These are phyloP conservation scores for Scaptodrosophila latifasciaeformis DNA, from an alignment of 2,888 invertebrate species.

Conservation along the genomic window DNA sequence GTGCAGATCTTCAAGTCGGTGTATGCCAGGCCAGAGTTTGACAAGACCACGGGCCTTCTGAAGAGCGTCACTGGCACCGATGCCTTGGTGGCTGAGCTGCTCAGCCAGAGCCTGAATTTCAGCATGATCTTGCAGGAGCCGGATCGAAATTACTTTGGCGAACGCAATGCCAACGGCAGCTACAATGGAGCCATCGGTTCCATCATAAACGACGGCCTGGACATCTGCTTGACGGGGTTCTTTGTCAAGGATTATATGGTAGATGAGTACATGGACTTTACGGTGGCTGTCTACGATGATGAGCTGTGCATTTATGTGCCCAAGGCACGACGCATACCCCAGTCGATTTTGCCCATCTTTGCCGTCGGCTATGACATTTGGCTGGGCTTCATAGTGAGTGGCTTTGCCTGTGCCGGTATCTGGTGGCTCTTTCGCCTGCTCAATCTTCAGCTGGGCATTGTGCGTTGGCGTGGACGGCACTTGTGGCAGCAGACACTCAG, in stretches of 20 bases:
- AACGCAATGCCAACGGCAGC: constrained; percentile 64
- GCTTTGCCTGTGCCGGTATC: constrained; percentile 58
- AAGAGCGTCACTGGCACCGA: constrained; percentile 64
- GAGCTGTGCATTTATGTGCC: constrained; percentile 74
- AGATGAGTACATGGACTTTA: constrained; percentile 71
- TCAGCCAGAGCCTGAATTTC: constrained; percentile 67
- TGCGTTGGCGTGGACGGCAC: constrained; percentile 6
- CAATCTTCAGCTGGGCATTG: constrained; percentile 54
- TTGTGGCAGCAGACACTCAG: constrained; percentile 54
- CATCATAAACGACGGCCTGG: constrained; percentile 67
- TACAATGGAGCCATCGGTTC: constrained; percentile 74
- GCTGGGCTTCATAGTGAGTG: constrained; percentile 68
- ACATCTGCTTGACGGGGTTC: constrained; percentile 73
- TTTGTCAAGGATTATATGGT: constrained; percentile 75
- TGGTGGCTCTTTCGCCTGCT: constrained; percentile 61
- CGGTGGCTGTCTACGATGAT: constrained; percentile 73
- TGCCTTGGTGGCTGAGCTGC: constrained; percentile 58
- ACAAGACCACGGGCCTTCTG: constrained; percentile 43
- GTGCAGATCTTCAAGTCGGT: constrained; percentile 73
- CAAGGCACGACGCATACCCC: constrained; percentile 73
- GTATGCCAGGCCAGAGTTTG: constrained; percentile 59
- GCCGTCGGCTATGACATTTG: constrained; percentile 71
- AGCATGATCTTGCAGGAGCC: constrained; percentile 65
- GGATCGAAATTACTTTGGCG: constrained; percentile 69
- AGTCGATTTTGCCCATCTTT: constrained; percentile 73